phyloP scores from a whole-genome alignment of 2,888 invertebrate genomes.

The Leptura quadrifasciata region DNA sequence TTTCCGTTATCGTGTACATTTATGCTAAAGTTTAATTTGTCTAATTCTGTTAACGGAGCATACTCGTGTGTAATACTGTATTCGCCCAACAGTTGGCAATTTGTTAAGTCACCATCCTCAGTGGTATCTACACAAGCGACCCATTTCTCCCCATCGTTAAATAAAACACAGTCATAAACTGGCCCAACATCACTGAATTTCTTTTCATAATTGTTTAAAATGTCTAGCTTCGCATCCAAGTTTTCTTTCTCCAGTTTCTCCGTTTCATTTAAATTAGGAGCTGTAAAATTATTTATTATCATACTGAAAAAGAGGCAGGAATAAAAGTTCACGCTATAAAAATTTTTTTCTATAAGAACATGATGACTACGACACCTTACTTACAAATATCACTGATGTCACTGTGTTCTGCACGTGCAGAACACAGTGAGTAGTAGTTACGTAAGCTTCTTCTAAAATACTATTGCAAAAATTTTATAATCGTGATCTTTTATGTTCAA shows the following conservation, averaged over 20 bases:
- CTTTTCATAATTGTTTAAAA: constrained; percentile 89
- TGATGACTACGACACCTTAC: background rate
- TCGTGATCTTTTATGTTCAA: background rate
- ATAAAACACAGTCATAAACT: constrained; percentile 94
- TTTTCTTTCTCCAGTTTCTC: constrained; percentile 93
- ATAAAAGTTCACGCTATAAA: background rate
- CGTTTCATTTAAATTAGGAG: constrained; percentile 70
- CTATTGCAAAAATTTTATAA: constrained; percentile 19
- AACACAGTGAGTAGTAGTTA: background rate
- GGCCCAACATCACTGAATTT: constrained; percentile 92
- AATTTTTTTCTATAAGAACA: background rate
- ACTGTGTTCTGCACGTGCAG: background rate
- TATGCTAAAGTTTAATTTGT: constrained; percentile 90
- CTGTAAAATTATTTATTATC: constrained; percentile 37
- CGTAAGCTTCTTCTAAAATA: background rate
- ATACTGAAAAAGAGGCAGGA: background rate
- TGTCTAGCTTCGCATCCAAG: constrained; percentile 89
- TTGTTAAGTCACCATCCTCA: constrained; percentile 86
- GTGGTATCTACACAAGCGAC: constrained; percentile 90
- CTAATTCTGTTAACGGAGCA: constrained; percentile 83
- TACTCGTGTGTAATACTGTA: constrained; percentile 88
- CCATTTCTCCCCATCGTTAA: constrained; percentile 94
- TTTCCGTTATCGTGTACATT: constrained; percentile 95
- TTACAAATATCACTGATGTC: background rate
- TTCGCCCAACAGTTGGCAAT: constrained; percentile 86